A percentile compares a stretch with the other conserved stretches of the same genome.
These are phyloP conservation scores for Aramus guarauna DNA, from an alignment of 2,113 vertebrate species.

Conservation along the genomic window DNA sequence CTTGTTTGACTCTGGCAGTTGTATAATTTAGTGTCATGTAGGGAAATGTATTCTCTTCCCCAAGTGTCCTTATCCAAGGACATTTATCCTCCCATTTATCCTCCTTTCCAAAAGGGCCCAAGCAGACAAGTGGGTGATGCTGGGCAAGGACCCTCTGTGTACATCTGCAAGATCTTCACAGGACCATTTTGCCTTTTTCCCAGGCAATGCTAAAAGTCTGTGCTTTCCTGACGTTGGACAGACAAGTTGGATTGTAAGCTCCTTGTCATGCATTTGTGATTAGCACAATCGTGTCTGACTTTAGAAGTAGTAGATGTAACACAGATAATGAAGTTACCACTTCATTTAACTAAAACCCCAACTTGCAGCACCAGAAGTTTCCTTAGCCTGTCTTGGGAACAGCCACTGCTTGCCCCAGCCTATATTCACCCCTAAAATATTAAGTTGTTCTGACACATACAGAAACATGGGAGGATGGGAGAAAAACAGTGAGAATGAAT, in stretches of 20 bases:
- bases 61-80: neutral
- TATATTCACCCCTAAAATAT: neutral
- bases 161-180: neutral
- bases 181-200: neutral
- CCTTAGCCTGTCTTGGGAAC: neutral
- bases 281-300: neutral
- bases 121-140: neutral
- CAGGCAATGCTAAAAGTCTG: neutral
- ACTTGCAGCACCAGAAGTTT: neutral
- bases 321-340: neutral
- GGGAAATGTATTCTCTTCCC: neutral
- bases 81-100: neutral
- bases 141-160: neutral
- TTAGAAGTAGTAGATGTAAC: neutral
- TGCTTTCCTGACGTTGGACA: neutral
- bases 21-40: conserved; percentile 8
- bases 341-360: neutral
- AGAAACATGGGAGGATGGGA: neutral
- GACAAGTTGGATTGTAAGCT: neutral
- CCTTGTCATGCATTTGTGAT: neutral
- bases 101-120: neutral
- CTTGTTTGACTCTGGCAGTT: conserved; percentile 2
- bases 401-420: neutral
- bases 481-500: neutral
- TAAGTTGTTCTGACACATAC: neutral